Percentiles rank a stretch among this genome's conserved stretches.
Evolutionary conservation across 2,888 invertebrate genomes (phyloP).

Genomic region (Synanthedon vespiformis): DNA sequence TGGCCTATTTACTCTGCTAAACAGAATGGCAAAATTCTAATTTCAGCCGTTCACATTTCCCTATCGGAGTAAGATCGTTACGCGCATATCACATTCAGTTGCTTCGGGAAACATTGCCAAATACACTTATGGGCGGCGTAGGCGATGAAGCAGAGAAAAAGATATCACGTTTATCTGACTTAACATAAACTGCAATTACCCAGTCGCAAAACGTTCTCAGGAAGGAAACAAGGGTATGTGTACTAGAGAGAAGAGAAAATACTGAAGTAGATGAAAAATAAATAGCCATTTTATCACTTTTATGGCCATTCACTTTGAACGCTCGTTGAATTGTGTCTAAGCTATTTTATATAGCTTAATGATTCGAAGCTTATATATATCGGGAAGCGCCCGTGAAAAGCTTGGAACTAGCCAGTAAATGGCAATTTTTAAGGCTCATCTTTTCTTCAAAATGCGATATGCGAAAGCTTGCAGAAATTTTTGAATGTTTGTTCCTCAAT

Average conservation of each 20-base stretch:
- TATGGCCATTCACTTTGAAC: conserved; percentile 57
- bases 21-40: too few species aligned
- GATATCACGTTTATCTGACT: conserved; percentile 46
- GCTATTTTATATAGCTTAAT: too few species aligned
- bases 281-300: conserved; percentile 68
- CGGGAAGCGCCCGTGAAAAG: too few species aligned
- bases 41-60: not conserved
- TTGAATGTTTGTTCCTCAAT: too few species aligned
- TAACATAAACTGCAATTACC: conserved; percentile 59
- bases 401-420: too few species aligned
- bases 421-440: too few species aligned
- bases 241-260: conserved; percentile 25
- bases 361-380: too few species aligned
- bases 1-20: too few species aligned
- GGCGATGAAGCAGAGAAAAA: conserved; percentile 14
- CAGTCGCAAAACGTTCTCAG: conserved; percentile 45
- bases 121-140: not conserved
- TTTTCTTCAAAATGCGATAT: too few species aligned
- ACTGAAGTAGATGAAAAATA: conserved; percentile 44
- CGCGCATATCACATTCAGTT: not conserved
- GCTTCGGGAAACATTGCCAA: not conserved
- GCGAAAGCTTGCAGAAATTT: too few species aligned
- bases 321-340: conserved; percentile 35
- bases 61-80: not conserved
- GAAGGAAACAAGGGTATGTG: conserved; percentile 46